phyloP scores from a whole-genome alignment of 2,797 vertebrate species.

The Dipus sagitta region DNA sequence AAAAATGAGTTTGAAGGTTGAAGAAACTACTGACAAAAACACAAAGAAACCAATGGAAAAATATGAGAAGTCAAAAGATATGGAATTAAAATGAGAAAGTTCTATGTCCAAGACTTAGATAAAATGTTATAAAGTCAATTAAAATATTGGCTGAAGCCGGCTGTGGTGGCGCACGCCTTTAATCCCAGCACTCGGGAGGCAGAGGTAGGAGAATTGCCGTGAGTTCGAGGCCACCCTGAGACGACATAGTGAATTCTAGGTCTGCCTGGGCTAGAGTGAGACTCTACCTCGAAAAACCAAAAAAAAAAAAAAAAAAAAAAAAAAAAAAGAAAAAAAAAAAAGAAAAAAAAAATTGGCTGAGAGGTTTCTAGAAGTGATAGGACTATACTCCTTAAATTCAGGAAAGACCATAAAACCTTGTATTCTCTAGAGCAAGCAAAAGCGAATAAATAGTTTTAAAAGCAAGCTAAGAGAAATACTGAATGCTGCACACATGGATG shows the following conservation, averaged over 20 bases:
- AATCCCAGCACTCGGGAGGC: too few species aligned
- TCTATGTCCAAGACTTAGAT: background rate
- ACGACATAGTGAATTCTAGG: too few species aligned
- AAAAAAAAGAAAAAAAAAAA: too few species aligned
- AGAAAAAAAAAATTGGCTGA: background rate
- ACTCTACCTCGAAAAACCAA: too few species aligned
- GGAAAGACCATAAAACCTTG: background rate
- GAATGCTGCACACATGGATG: background rate
- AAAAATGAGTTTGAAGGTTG: constrained; percentile 49
- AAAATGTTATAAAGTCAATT: background rate
- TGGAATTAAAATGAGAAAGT: background rate
- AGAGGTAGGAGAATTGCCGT: too few species aligned
- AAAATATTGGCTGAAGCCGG: background rate
- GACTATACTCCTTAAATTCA: background rate
- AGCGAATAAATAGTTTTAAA: background rate
- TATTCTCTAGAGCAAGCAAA: background rate
- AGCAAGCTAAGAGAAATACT: background rate
- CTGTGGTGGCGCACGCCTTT: too few species aligned
- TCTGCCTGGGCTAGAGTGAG: too few species aligned
- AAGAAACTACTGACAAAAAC: constrained; percentile 29
- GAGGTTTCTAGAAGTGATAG: constrained; percentile 38
- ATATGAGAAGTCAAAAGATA: background rate
- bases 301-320: too few species aligned
- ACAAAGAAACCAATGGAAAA: background rate
- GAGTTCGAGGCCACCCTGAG: too few species aligned